Percentiles rank a stretch among this genome's conserved stretches.
These are phyloP conservation scores for Stomorhina lunata DNA, from an alignment of 2,888 invertebrate species.

Conservation along the genomic window DNA sequence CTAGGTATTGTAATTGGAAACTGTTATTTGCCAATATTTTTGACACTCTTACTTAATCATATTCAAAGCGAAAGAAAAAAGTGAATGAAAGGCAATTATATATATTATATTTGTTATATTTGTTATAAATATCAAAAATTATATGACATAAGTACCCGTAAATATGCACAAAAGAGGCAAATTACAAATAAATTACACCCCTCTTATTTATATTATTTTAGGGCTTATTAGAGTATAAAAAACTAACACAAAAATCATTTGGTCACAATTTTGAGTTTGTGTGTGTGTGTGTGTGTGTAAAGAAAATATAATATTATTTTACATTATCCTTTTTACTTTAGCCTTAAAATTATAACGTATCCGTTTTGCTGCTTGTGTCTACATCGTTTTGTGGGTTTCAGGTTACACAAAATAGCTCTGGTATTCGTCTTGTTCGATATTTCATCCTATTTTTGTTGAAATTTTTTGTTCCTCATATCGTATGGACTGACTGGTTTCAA, in stretches of 20 bases:
- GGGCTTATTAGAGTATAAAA: background rate
- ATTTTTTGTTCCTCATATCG: constrained; percentile 21
- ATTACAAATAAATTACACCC: constrained; percentile 42
- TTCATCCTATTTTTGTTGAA: background rate
- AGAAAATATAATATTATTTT: background rate
- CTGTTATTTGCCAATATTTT: constrained; percentile 63
- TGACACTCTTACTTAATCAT: constrained; percentile 41
- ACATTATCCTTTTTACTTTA: background rate
- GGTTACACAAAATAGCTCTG: constrained; percentile 31
- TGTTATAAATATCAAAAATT: constrained; percentile 43
- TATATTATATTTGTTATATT: background rate
- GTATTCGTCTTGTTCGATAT: background rate
- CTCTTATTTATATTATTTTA: constrained; percentile 3
- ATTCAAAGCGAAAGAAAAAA: background rate
- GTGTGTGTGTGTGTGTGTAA: background rate
- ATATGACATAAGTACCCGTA: constrained; percentile 18
- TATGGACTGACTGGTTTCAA: constrained; percentile 42
- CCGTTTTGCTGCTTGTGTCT: constrained; percentile 12
- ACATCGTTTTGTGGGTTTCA: constrained; percentile 46
- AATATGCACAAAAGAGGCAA: constrained; percentile 21
- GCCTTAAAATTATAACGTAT: background rate
- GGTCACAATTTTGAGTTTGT: constrained; percentile 41
- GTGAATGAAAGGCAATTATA: background rate
- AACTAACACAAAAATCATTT: constrained; percentile 12
- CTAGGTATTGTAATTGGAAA: constrained; percentile 63